A percentile compares a stretch with the other conserved stretches of the same genome.
Evolutionary conservation across 2,797 vertebrate genomes (phyloP).

Genomic region (Alosa sapidissima): DNA sequence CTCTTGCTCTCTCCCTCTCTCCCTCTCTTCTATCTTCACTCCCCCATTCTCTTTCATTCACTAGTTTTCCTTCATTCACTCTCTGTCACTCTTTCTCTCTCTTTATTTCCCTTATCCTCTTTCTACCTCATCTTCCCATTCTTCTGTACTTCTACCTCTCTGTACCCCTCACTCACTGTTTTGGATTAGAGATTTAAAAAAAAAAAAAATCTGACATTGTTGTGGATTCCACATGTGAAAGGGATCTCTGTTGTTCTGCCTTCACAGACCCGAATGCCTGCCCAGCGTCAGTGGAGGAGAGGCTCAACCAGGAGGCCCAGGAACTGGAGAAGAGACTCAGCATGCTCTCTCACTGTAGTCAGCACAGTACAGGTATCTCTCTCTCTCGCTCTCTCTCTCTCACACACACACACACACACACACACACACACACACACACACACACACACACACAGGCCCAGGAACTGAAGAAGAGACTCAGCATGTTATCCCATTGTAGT

Average conservation of each 20-base stretch:
- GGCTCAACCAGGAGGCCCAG: constrained; percentile 83
- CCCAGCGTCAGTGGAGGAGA: constrained; percentile 77
- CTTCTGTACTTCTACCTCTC: too few relatives aligned
- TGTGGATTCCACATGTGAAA: too few relatives aligned
- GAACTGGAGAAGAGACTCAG: constrained; percentile 91
- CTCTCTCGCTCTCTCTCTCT: neutral
- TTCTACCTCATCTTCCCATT: neutral
- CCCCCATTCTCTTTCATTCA: neutral
- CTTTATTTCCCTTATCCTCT: neutral
- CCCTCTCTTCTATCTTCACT: neutral
- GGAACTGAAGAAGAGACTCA: too few relatives aligned
- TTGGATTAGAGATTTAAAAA: too few relatives aligned
- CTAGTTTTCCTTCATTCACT: neutral
- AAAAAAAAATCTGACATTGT: too few relatives aligned
- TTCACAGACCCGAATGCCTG: constrained; percentile 74
- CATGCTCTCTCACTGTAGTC: constrained; percentile 79
- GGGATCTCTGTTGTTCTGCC: neutral
- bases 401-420: neutral
- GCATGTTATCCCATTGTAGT: too few relatives aligned
- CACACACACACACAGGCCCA: neutral
- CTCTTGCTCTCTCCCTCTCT: neutral
- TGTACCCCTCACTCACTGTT: too few relatives aligned
- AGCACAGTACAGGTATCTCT: constrained; percentile 82
- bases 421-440: neutral
- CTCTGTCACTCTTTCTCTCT: constrained; percentile 6